Evolutionary conservation across 2,113 vertebrate species (phyloP).

Genomic region (Gallinago paraguaiae): DNA sequence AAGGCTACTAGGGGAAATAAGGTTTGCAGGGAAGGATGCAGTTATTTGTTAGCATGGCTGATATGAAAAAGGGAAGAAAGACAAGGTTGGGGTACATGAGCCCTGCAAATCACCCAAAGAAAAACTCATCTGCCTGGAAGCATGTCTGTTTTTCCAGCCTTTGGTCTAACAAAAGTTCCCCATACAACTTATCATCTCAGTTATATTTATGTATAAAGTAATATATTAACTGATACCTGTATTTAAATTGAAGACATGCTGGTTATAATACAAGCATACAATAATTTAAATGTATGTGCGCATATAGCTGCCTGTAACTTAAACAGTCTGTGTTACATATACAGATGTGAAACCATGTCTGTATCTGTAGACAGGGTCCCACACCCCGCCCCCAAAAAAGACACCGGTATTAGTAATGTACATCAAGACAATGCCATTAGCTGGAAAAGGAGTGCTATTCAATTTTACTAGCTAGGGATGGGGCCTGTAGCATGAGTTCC

Average conservation of each 20-base stretch:
- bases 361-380: background rate
- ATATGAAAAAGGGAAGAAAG: background rate
- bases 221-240: background rate
- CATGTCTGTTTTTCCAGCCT: background rate
- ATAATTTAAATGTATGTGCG: background rate
- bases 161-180: background rate
- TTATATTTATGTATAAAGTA: background rate
- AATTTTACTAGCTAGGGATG: background rate
- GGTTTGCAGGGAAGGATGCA: background rate
- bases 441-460: background rate
- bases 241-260: background rate
- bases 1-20: background rate
- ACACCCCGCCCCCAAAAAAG: fast-evolving
- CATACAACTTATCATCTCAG: background rate
- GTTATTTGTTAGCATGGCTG: background rate
- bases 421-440: background rate
- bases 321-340: fast-evolving
- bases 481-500: background rate
- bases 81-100: background rate
- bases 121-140: background rate
- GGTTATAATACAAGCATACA: background rate
- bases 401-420: background rate
- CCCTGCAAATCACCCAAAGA: background rate
- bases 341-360: background rate
- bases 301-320: background rate